Percentiles rank a stretch among this genome's conserved stretches.
phyloP scores from a whole-genome alignment of 2,797 vertebrate species.

The Thaleichthys pacificus region DNA sequence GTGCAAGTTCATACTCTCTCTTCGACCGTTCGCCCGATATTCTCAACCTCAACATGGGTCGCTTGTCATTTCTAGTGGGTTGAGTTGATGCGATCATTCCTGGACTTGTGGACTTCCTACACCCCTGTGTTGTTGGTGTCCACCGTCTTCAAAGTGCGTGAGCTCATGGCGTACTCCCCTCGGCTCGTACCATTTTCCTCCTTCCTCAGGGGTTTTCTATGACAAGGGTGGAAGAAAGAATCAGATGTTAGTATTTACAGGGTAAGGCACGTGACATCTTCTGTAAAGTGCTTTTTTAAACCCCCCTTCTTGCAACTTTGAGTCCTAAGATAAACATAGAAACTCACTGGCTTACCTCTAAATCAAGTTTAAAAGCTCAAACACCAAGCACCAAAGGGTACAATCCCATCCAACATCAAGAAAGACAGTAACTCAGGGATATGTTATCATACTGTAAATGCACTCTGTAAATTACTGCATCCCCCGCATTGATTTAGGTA shows the following conservation, averaged over 20 bases:
- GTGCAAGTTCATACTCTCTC: slow-evolving; percentile 17
- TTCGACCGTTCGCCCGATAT: slow-evolving; percentile 28
- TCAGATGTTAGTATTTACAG: not conserved
- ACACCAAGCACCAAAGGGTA: not conserved
- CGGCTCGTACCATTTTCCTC: slow-evolving; percentile 82
- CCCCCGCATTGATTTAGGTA: not conserved
- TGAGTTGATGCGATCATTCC: slow-evolving; percentile 16
- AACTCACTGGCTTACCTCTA: too few species aligned
- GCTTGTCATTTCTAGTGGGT: slow-evolving; percentile 13
- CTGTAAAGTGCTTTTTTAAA: not conserved
- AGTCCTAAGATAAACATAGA: too few species aligned
- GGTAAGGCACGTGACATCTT: not conserved
- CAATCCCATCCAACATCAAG: not conserved
- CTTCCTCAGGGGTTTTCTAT: slow-evolving; percentile 87
- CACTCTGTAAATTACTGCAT: not conserved
- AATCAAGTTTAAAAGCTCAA: not conserved
- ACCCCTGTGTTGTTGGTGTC: slow-evolving; percentile 77
- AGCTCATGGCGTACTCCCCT: slow-evolving; percentile 86
- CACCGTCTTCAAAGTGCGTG: slow-evolving; percentile 76
- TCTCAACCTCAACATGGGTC: slow-evolving; percentile 6
- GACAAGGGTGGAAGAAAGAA: slow-evolving; percentile 15
- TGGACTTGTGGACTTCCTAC: slow-evolving; percentile 57
- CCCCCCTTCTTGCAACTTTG: too few species aligned
- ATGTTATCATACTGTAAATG: not conserved
- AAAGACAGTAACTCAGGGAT: not conserved